phyloP scores from a whole-genome alignment of 2,797 vertebrate species.

The Setipinna tenuifilis region DNA sequence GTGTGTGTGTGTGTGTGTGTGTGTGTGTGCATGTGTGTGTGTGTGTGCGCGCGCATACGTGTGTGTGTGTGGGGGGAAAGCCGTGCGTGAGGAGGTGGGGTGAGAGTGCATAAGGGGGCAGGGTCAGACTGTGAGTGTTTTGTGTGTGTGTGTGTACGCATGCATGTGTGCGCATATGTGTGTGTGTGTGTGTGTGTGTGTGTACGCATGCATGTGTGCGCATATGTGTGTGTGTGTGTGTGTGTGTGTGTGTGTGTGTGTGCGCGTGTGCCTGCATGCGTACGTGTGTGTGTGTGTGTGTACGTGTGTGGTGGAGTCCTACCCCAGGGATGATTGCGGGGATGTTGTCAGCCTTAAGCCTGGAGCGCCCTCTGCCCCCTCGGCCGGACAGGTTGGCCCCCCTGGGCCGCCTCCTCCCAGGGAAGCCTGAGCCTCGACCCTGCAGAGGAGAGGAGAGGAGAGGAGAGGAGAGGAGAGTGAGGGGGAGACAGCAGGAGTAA shows the following conservation, averaged over 20 bases:
- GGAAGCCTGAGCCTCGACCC: conserved; percentile 95
- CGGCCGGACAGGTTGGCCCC: conserved; percentile 86
- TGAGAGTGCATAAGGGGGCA: not conserved
- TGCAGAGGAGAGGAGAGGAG: conserved; percentile 51
- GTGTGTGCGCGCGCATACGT: not conserved
- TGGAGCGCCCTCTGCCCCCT: conserved; percentile 89
- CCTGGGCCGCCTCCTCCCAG: conserved; percentile 88
- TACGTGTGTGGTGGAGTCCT: conserved; percentile 51
- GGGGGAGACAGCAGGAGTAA: not conserved
- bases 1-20: too few species aligned
- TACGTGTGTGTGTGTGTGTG: not conserved
- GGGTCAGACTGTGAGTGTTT: too few species aligned
- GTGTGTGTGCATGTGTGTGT: not conserved
- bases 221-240: too few species aligned
- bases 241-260: not conserved
- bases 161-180: conserved; percentile 21
- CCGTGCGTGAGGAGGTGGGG: not conserved
- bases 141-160: not conserved
- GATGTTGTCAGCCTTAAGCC: conserved; percentile 84
- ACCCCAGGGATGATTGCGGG: conserved; percentile 85
- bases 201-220: too few species aligned
- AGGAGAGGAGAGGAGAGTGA: not conserved
- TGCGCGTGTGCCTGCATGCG: not conserved
- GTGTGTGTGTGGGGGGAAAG: not conserved
- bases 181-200: conserved; percentile 1